These are phyloP conservation scores for Aurelia coerulea DNA, from an alignment of 30 jellyfish, hydroid and myxozoan species.

Conservation along the genomic window DNA sequence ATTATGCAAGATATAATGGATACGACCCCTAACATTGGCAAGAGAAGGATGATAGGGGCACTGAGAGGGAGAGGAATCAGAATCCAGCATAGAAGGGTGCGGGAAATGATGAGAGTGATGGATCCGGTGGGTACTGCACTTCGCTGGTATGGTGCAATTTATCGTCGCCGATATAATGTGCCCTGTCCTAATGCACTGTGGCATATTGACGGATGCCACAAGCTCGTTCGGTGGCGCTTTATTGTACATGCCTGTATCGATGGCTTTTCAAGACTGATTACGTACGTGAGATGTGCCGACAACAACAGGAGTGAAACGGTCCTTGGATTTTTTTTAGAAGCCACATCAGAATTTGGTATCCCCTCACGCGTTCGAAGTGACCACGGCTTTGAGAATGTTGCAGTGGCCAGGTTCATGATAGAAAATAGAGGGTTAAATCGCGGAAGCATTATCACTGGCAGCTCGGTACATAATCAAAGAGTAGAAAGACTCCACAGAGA, in stretches of 20 bases:
- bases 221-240: slow-evolving; percentile 9
- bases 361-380: slow-evolving; percentile 39
- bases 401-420: slow-evolving; percentile 25
- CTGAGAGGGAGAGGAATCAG: slow-evolving; percentile 12
- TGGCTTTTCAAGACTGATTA: slow-evolving; percentile 12
- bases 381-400: slow-evolving; percentile 31
- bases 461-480: slow-evolving; percentile 35
- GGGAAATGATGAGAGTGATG: slow-evolving; percentile 7
- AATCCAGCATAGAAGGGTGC: slow-evolving; percentile 5
- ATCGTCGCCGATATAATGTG: slow-evolving; percentile 1
- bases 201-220: slow-evolving; percentile 22
- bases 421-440: slow-evolving; percentile 17
- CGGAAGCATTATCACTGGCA: slow-evolving; percentile 28
- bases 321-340: slow-evolving; percentile 15
- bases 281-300: slow-evolving; percentile 19
- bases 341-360: slow-evolving; percentile 28
- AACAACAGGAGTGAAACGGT: slow-evolving; percentile 26
- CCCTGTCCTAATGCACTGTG: slow-evolving; percentile 19
- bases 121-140: slow-evolving; percentile 14
- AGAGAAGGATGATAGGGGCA: slow-evolving; percentile 15
- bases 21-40: slow-evolving; percentile 4
- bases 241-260: slow-evolving; percentile 17
- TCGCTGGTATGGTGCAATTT: slow-evolving; percentile 9
- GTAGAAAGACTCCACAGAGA: slow-evolving; percentile 42
- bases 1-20: slow-evolving; percentile 1